A percentile compares a stretch with the other conserved stretches of the same genome.
phyloP scores from a whole-genome alignment of 1,140 invertebrate genomes.

The Tribolium castaneum region DNA sequence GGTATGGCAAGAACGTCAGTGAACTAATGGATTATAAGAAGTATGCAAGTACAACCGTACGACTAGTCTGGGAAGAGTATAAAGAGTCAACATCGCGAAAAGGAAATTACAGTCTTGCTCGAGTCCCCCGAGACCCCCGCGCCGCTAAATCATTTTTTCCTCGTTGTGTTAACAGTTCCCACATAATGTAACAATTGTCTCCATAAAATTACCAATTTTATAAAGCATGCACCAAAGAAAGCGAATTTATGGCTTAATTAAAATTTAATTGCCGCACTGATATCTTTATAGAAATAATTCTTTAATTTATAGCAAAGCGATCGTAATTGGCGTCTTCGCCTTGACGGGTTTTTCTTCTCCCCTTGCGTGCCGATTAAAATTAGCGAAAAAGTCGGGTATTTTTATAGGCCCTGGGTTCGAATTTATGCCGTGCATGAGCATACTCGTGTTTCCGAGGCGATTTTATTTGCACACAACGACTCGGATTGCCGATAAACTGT shows the following conservation, averaged over 20 bases:
- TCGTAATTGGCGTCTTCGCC: not conserved
- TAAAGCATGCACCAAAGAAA: not conserved
- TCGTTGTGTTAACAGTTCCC: not conserved
- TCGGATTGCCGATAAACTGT: slow-evolving; percentile 19
- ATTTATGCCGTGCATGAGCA: slow-evolving; percentile 12
- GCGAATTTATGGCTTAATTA: slow-evolving; percentile 27
- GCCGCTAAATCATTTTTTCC: not conserved
- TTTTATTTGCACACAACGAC: slow-evolving; percentile 32
- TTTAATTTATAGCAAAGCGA: slow-evolving; percentile 7
- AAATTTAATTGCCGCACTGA: slow-evolving; percentile 22
- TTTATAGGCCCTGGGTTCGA: not conserved
- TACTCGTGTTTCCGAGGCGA: slow-evolving; percentile 18
- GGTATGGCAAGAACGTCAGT: not conserved
- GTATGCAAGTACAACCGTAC: not conserved
- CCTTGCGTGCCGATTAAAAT: not conserved
- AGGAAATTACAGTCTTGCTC: not conserved
- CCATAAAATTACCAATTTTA: not conserved
- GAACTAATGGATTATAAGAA: not conserved
- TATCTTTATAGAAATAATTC: slow-evolving; percentile 20
- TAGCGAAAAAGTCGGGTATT: slow-evolving; percentile 2
- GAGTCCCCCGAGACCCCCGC: not conserved
- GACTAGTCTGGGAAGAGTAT: not conserved
- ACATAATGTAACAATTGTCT: slow-evolving; percentile 5
- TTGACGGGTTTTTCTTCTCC: slow-evolving; percentile 4
- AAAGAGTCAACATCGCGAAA: not conserved